Evolutionary conservation across 2,888 invertebrate genomes (phyloP).

Genomic region (Ceratothoa steindachneri): DNA sequence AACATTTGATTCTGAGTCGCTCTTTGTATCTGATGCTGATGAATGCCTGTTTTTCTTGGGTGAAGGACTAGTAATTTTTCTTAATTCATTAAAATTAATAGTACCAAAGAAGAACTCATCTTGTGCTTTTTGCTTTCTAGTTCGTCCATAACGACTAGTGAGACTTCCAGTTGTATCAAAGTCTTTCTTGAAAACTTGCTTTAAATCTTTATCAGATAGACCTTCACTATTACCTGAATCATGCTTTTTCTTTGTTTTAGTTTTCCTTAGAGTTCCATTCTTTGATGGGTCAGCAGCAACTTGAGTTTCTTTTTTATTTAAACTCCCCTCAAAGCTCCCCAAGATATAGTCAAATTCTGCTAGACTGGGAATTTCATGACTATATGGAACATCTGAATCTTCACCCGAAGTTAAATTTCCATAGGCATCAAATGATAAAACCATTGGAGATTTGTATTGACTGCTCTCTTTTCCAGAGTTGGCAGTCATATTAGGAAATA

Average conservation of each 20-base stretch:
- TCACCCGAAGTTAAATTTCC: conserved; percentile 39
- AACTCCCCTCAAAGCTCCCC: not conserved
- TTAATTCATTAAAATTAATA: conserved; percentile 44
- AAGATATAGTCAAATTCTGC: conserved; percentile 4
- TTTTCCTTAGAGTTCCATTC: not conserved
- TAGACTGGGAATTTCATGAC: not conserved
- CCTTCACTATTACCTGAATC: not conserved
- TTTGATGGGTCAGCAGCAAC: not conserved
- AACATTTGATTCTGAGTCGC: conserved; percentile 8
- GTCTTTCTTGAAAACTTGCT: conserved; percentile 42
- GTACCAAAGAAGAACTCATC: conserved; percentile 47
- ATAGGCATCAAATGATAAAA: conserved; percentile 47
- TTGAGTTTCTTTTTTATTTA: not conserved
- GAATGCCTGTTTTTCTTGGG: conserved; percentile 37
- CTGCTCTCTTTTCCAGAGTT: not conserved
- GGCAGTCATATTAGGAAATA: too few species aligned
- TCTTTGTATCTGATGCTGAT: not conserved
- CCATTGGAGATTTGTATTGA: conserved; percentile 14
- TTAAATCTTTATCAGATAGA: conserved; percentile 29
- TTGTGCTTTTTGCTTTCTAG: conserved; percentile 35
- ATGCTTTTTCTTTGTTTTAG: not conserved
- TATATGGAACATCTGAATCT: conserved; percentile 18
- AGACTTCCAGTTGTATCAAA: conserved; percentile 22
- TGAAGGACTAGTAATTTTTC: conserved; percentile 34
- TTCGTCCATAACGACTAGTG: conserved; percentile 43